Base-by-base conservation (phyloP, 2,113 vertebrate genomes). In the Albula goreensis region DNA sequence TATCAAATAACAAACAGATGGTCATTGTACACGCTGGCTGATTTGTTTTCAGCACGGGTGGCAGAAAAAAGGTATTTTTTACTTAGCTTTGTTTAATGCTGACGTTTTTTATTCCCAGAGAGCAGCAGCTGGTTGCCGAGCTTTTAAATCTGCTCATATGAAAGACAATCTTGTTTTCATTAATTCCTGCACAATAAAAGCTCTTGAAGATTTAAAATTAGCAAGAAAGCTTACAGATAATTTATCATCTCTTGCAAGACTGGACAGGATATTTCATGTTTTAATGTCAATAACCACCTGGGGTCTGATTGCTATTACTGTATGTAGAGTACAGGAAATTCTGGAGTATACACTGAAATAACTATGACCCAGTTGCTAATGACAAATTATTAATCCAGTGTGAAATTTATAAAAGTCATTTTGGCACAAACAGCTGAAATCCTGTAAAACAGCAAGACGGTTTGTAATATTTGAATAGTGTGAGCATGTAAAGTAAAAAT, bases 1-100 rank as follows among this genome's bases (percentile, higher is more conserved):
- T 98, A 99, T 99, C 99, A 99, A 99, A 99, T 99, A 99, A 99
- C 98, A 98, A 99, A 99, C 98, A 99, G 98, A 99, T 99, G 98
- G 98, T 96, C 97, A 97, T 96, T 97, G 97, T 96, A 97, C 97
- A 97, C 95, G 96, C 96, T 93, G 97, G 96, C 97, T 98, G 97
- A 97, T 98, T 99, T 95, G 94, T 98, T 98, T 98, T 97, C 97
- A 97, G 97, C 97, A 96, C 96, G 96, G 98, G 96, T 97, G 96
- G 96, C 96, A 96, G 95, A 93, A 96, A 97, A 97, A 95, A 97
- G 96, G 96, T 97, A 97, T 97, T 97, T 97, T 98, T 97, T 96
- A 96, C 90, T 95, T 97, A 97, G 97, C 97, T 97, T 98, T 97
- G 97, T 98, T 99, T 99, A 97, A 98, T 98, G 97, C 97, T 97